Base-by-base conservation (phyloP, 2,113 vertebrate genomes). In the Xenopus laevis region DNA sequence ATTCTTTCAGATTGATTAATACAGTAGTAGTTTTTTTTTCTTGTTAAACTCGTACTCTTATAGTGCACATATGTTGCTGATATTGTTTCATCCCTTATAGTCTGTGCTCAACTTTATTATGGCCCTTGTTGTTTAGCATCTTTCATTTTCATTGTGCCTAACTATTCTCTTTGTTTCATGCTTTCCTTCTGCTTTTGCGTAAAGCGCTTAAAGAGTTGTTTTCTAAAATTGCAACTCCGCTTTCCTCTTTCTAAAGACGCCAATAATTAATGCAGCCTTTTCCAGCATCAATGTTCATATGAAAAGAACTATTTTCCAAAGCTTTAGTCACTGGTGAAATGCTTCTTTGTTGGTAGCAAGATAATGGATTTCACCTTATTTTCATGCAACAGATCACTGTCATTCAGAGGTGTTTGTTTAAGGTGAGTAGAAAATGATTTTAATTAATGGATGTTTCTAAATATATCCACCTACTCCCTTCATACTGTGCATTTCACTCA, bases 381-480 rank as follows among this genome's bases (percentile, higher is more conserved):
- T 23, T 74, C 77, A 68, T 66, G 79, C 76, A 82, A 72, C 65
- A 71, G 66, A 82, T 71, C 52, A 71, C 21, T 80, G 1, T 79
- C 11, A 60, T 79, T 83, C 77, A 80, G 17, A 68, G 66, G 4
- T 13, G 63, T 83, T 85, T 84, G 21, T 18, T 76, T 55, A 81
- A 84, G 72, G 70, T 82, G 74, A 63, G 13, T n/a, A 69, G 73
- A 71, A 77, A 83, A 79, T 72, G 2, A 65, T 82, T 79, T 85
- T 81, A 83, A 86, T 83, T 83, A 86, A 79, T 79, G 62, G 52
- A 77, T 79, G 44, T 71, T 78, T 85, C 77, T 81, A 83, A 84
- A 80, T 79, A 68, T 81, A 81, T 75, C 58, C 15, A 68, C 27
- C 21, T 3, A 79, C n/a, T 77, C 53, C 0, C 74, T 71, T 20